These are phyloP conservation scores for Turritopsis rubra DNA, from an alignment of 30 jellyfish, hydroid and myxozoan species.

Conservation along the genomic window DNA sequence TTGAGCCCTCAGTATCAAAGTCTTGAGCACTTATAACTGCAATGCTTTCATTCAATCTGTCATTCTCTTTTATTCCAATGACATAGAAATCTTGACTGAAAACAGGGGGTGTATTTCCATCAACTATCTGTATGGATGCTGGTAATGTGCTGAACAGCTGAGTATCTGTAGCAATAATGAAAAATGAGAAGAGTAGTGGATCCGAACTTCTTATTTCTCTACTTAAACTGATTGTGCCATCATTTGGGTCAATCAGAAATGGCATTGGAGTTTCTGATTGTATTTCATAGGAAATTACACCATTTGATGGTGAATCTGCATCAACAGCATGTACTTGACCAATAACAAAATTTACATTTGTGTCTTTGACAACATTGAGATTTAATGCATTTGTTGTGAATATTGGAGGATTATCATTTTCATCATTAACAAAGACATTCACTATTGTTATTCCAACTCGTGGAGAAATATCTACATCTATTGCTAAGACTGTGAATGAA, in stretches of 20 bases:
- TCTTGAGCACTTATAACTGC: neutral
- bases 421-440: slow-evolving; percentile 25
- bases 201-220: neutral
- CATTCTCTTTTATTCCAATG: neutral
- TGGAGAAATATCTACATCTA: slow-evolving; percentile 37
- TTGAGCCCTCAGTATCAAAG: neutral
- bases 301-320: neutral
- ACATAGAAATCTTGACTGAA: neutral
- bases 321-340: slow-evolving; percentile 4
- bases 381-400: slow-evolving; percentile 29
- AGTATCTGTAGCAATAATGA: neutral
- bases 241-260: neutral
- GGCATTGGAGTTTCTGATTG: neutral
- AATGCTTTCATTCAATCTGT: neutral
- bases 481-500: slow-evolving; percentile 44
- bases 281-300: neutral
- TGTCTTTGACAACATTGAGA: slow-evolving; percentile 60
- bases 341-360: slow-evolving; percentile 30
- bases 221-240: neutral
- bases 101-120: neutral
- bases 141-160: neutral
- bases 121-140: neutral
- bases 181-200: neutral
- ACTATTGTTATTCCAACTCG: slow-evolving; percentile 37
- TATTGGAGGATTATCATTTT: slow-evolving; percentile 80